Evolutionary conservation across 1,140 invertebrate genomes (phyloP), one percentile per base, ranked within the genome.

Genomic region (Drosophila sechellia): DNA sequence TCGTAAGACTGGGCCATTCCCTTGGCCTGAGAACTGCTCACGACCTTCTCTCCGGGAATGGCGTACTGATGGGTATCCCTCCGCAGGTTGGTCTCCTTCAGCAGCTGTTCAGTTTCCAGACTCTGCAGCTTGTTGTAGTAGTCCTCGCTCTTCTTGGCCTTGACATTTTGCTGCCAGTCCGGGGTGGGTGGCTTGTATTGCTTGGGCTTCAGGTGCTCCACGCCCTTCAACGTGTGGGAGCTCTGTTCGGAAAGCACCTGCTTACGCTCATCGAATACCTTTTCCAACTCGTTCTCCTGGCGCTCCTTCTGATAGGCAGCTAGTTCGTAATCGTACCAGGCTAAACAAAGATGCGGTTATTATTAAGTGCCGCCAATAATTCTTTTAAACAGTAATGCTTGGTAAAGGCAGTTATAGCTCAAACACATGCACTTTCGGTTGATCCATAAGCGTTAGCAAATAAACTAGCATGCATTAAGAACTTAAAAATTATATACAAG

Each of bases 291-390:
- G 50, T 95, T 96, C 84, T 96, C 96, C 93, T 96, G 94, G 64
- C 97, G 95, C 87, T 97, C 96, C 86, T 95, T 94, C 92, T 98
- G 97, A 92, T 97, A 98, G 91, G 95, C 95, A 74, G 95, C 94
- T 84, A 97, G 94, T 90, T 96, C 97, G 90, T 95, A 94, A 94
- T 98, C 97, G 93, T 98, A 98, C 97, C 97, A 98, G 58, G 97
- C 97, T 98, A 94, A 86, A 84, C 71, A 58, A 22, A 42, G 20
- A 27, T 64, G 60, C 1, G 34, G 4, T 3, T 4, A 17, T 87
- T 69, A 83, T 37, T 22, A n/a, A 45, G 6, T 52, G 54, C 0
- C 39, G n/a, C n/a, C 39, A 31, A 12, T 10, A 40, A 8, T 12
- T 34, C 15, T 49, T 17, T 12, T 5, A n/a, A 13, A 66, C 60